phyloP scores from a whole-genome alignment of 92 coral and sea anemone genomes.

The Phenganax marumi region DNA sequence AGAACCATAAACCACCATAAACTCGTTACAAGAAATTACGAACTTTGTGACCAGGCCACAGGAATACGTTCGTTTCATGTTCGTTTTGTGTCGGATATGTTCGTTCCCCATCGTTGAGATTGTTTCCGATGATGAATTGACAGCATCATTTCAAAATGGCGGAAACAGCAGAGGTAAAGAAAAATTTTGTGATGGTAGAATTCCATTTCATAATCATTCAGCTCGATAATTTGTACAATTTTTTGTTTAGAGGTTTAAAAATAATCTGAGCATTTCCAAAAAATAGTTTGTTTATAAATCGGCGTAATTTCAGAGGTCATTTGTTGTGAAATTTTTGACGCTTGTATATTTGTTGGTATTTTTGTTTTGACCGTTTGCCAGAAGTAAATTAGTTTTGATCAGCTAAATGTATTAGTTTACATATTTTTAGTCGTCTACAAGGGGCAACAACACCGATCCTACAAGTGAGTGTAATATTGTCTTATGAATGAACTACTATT shows the following conservation, averaged over 20 bases:
- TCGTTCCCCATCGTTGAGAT: neutral
- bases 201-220: slow-evolving; percentile 27
- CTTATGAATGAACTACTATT: neutral
- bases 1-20: neutral
- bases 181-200: slow-evolving; percentile 45
- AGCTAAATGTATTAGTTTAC: neutral
- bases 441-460: slow-evolving; percentile 3
- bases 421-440: slow-evolving; percentile 33
- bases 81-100: neutral
- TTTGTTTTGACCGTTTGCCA: slow-evolving; percentile 45
- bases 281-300: neutral
- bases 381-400: slow-evolving; percentile 9
- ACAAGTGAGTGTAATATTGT: slow-evolving; percentile 15
- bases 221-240: neutral
- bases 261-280: neutral
- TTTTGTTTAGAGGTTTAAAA: neutral
- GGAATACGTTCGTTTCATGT: neutral
- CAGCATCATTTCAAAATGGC: slow-evolving; percentile 79
- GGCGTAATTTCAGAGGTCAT: neutral
- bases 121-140: slow-evolving; percentile 17
- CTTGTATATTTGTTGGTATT: neutral
- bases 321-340: neutral
- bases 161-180: slow-evolving; percentile 83
- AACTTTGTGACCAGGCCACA: slow-evolving; percentile 1
- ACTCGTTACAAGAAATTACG: neutral